These are phyloP conservation scores for Centruroides sculpturatus DNA, from an alignment of 1,140 invertebrate genomes.

Conservation along the genomic window DNA sequence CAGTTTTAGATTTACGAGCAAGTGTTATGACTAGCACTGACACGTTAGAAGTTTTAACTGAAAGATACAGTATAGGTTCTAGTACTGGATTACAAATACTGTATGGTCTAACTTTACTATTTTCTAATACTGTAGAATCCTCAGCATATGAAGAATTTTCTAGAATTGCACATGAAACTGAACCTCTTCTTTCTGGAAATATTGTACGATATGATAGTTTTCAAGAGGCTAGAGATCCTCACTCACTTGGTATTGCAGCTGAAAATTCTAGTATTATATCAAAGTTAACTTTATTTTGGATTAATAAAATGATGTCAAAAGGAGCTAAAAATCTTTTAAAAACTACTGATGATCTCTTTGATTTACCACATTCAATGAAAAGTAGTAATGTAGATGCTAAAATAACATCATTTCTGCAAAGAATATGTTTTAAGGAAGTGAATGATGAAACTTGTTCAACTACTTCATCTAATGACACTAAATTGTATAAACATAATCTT, in stretches of 20 bases:
- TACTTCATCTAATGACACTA: not conserved
- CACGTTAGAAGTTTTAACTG: conserved; percentile 27
- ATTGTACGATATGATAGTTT: conserved; percentile 38
- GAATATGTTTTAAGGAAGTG: not conserved
- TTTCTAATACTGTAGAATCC: conserved; percentile 19
- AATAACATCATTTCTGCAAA: not conserved
- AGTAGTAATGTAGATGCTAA: conserved; percentile 25
- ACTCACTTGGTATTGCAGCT: conserved; percentile 33
- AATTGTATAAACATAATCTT: conserved; percentile 41
- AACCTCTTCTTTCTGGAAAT: conserved; percentile 29
- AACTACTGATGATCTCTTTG: conserved; percentile 65
- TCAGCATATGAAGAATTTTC: conserved; percentile 20
- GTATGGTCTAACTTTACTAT: conserved; percentile 25
- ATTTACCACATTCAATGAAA: conserved; percentile 55
- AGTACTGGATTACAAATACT: conserved; percentile 21
- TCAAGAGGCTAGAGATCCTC: conserved; percentile 36
- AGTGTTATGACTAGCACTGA: conserved; percentile 5
- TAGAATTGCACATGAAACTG: conserved; percentile 17
- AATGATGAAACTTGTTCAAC: not conserved
- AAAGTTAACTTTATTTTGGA: conserved; percentile 72
- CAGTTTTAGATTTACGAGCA: conserved; percentile 38
- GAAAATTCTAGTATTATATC: conserved; percentile 53
- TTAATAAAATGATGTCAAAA: conserved; percentile 66
- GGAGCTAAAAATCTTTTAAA: conserved; percentile 53
- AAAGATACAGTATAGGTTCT: conserved; percentile 24